Conservation (phyloP, 2,797 vertebrate genomes). For the Channa striata region DNA sequence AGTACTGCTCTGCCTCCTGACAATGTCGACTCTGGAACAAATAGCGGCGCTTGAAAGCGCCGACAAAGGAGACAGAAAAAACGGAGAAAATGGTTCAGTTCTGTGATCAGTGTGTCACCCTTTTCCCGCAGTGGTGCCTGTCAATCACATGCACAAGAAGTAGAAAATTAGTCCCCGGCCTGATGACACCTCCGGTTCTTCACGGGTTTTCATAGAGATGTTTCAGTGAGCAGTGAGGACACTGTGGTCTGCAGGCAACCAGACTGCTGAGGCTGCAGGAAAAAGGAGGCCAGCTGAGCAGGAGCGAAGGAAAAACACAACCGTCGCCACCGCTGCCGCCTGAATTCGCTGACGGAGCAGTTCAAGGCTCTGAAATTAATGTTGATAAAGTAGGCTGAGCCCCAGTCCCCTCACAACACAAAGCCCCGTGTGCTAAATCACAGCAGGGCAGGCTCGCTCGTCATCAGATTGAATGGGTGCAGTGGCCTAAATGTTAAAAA, state of each 20-base stretch:
- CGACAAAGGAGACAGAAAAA: conserved; percentile 1
- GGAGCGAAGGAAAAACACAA: conserved; percentile 29
- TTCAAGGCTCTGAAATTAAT: conserved; percentile 74
- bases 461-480: conserved; percentile 71
- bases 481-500: conserved; percentile 81
- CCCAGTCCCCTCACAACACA: conserved; percentile 26
- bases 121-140: conserved; percentile 32
- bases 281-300: conserved; percentile 65
- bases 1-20: conserved; percentile 49
- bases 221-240: conserved; percentile 13
- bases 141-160: conserved; percentile 68
- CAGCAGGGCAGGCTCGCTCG: conserved; percentile 51
- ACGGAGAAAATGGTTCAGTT: no score
- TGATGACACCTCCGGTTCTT: conserved; percentile 1
- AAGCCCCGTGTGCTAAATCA: conserved; percentile 74
- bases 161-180: conserved; percentile 44
- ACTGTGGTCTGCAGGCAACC: conserved; percentile 27
- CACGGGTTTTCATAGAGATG: conserved; percentile 37
- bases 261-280: conserved; percentile 67
- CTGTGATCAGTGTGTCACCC: background rate
- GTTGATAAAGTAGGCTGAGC: conserved; percentile 78
- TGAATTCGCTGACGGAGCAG: conserved; percentile 75
- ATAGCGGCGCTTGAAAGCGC: conserved; percentile 25
- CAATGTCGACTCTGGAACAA: conserved; percentile 32
- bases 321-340: conserved; percentile 12